Evolutionary conservation across 2,888 invertebrate species (phyloP).

Genomic region (Lasioglossum vierecki): DNA sequence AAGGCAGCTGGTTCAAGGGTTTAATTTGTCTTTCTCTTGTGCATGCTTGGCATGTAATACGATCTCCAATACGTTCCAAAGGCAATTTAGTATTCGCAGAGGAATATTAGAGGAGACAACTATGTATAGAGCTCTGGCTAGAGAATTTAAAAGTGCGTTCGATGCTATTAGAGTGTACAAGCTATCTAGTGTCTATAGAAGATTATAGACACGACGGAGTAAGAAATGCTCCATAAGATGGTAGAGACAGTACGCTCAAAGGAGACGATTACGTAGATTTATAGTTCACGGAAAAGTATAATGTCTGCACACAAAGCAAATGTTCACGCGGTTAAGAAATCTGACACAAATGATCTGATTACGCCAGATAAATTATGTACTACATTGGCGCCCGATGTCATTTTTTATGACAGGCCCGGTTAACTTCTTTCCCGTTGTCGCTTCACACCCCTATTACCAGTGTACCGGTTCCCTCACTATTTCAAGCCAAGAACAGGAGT

Average conservation of each 20-base stretch:
- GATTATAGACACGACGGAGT: background rate
- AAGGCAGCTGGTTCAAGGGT: background rate
- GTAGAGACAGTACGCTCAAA: background rate
- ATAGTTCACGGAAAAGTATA: background rate
- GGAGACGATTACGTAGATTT: background rate
- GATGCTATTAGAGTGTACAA: background rate
- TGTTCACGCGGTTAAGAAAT: background rate
- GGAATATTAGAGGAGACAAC: background rate
- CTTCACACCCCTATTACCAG: too few relatives aligned
- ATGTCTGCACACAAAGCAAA: background rate
- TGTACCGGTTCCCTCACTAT: too few relatives aligned
- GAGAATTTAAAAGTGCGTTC: background rate
- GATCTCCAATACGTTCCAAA: background rate
- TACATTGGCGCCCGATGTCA: background rate
- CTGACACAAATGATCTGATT: background rate
- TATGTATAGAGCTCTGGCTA: background rate
- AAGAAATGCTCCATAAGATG: background rate
- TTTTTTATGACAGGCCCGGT: too few relatives aligned
- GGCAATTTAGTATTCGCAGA: background rate
- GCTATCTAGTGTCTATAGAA: background rate
- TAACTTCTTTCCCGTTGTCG: too few relatives aligned
- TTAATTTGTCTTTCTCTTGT: background rate
- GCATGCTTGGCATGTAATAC: background rate
- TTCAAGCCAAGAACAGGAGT: too few relatives aligned
- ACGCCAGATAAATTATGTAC: background rate